phyloP scores from a whole-genome alignment of 1,140 invertebrate species.

The Trichonephila clavipes region DNA sequence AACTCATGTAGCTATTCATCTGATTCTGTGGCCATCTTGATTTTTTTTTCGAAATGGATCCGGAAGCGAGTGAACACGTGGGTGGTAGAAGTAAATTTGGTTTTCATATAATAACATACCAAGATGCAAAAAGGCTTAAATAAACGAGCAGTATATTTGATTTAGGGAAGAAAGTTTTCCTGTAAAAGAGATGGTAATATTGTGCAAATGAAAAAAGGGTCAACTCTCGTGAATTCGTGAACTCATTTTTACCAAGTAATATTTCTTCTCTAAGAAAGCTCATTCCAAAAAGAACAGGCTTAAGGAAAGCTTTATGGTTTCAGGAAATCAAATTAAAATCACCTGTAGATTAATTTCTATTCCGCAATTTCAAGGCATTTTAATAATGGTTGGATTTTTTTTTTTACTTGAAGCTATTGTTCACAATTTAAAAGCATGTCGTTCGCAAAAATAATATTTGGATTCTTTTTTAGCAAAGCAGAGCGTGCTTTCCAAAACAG shows the following conservation, averaged over 20 bases:
- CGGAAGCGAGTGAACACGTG: background rate
- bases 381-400: too few relatives aligned
- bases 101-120: slow-evolving; percentile 1
- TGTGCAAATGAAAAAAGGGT: background rate
- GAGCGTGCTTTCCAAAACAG: too few relatives aligned
- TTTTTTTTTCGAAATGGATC: background rate
- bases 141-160: background rate
- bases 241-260: background rate
- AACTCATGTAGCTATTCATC: background rate
- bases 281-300: background rate
- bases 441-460: too few relatives aligned
- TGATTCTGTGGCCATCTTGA: too few relatives aligned
- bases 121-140: background rate
- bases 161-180: background rate
- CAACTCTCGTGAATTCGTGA: background rate
- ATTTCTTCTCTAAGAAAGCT: background rate
- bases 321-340: background rate
- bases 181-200: background rate
- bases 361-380: too few relatives aligned
- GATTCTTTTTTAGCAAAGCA: too few relatives aligned
- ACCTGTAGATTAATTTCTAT: too few relatives aligned
- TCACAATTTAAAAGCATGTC: too few relatives aligned
- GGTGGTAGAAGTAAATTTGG: slow-evolving; percentile 12
- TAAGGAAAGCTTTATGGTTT: background rate
- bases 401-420: too few relatives aligned